These are phyloP conservation scores for Synodontis membranacea DNA, from an alignment of 2,113 vertebrate genomes.

Conservation along the genomic window DNA sequence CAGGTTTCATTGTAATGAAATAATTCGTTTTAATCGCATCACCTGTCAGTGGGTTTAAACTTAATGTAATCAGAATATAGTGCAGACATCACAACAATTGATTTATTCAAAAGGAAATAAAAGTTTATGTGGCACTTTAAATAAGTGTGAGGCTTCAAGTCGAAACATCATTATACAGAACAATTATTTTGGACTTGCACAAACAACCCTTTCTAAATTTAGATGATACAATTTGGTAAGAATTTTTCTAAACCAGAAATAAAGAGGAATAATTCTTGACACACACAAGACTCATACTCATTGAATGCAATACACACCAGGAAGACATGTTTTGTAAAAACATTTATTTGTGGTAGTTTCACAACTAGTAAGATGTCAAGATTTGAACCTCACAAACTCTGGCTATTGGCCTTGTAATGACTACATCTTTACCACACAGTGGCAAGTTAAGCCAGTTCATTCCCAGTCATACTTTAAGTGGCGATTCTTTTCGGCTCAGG, in stretches of 20 bases:
- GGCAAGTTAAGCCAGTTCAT: background rate
- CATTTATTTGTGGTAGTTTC: constrained; percentile 22
- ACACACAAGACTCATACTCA: background rate
- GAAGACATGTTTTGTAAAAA: background rate
- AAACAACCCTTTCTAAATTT: background rate
- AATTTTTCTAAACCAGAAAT: background rate
- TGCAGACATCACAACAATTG: background rate
- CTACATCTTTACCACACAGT: no score
- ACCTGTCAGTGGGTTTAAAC: no score
- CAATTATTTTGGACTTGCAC: background rate
- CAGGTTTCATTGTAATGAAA: no score
- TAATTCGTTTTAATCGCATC: no score
- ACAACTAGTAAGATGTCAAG: background rate
- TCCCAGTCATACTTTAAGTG: background rate
- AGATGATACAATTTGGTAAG: background rate
- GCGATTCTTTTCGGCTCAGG: background rate
- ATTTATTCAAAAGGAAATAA: background rate
- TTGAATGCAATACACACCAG: background rate
- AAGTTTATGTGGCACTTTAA: background rate
- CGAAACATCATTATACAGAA: background rate
- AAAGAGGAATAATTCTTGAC: background rate
- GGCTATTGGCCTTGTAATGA: background rate
- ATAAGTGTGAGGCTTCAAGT: background rate
- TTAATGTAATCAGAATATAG: no score
- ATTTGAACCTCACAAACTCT: background rate